These are phyloP conservation scores for Budorcas taxicolor DNA, from an alignment of 2,113 vertebrate genomes.

Conservation along the genomic window DNA sequence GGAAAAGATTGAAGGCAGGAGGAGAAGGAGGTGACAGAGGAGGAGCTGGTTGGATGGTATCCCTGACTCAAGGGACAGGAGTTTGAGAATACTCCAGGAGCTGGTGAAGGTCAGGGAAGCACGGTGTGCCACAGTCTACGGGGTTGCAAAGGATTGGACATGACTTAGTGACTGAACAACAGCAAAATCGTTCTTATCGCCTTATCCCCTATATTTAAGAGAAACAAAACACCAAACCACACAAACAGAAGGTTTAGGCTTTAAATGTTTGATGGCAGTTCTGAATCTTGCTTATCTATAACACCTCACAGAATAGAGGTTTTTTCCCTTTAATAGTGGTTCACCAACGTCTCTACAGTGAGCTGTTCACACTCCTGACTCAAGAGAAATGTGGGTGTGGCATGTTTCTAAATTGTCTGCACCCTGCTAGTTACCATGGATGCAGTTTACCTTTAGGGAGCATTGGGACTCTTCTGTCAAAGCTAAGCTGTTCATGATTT, in stretches of 20 bases:
- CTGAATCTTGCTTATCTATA: neutral
- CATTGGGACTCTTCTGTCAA: neutral
- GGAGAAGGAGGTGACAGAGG: neutral
- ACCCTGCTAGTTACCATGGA: neutral
- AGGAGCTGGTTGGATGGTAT: neutral
- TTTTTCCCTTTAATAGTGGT: neutral
- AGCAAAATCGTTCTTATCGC: neutral
- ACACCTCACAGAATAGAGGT: neutral
- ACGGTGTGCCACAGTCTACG: neutral
- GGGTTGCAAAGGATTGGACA: neutral
- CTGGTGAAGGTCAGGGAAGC: neutral
- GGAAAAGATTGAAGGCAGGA: neutral
- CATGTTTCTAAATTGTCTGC: neutral
- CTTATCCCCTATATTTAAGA: neutral
- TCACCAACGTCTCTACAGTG: neutral
- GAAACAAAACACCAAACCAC: neutral
- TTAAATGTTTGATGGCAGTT: neutral
- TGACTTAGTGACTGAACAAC: neutral
- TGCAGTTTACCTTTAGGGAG: neutral
- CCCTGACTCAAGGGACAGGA: neutral
- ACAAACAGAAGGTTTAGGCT: neutral
- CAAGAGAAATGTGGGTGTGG: neutral
- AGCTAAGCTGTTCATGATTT: neutral
- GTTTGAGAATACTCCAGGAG: neutral
- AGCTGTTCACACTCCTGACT: neutral